Percentiles rank a stretch among this genome's conserved stretches.
Conservation (phyloP, 2,888 invertebrate genomes). For the Volucella inflata region DNA sequence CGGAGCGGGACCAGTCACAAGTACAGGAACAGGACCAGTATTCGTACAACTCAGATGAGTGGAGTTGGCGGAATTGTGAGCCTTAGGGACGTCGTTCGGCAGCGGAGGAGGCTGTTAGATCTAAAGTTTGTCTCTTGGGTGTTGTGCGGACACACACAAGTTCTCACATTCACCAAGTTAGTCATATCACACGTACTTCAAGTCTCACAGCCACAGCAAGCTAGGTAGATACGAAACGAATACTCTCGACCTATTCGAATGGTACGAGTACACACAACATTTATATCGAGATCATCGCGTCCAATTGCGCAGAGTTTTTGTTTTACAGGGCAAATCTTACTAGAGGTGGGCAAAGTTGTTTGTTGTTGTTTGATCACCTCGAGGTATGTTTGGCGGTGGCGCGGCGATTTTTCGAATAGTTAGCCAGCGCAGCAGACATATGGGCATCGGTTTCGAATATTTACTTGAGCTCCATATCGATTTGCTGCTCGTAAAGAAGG, state of each 20-base stretch:
- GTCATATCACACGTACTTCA: conserved; percentile 74
- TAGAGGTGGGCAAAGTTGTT: conserved; percentile 66
- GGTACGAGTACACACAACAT: conserved; percentile 24
- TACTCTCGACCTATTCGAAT: conserved; percentile 11
- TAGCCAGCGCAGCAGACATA: conserved; percentile 69
- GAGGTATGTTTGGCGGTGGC: conserved; percentile 39
- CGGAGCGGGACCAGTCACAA: conserved; percentile 30
- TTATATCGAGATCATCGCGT: conserved; percentile 68
- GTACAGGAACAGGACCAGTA: conserved; percentile 9
- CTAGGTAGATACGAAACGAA: conserved; percentile 15
- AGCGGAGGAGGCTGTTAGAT: conserved; percentile 48
- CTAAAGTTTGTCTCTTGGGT: conserved; percentile 69
- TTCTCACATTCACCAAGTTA: conserved; percentile 65
- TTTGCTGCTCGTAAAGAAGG: conserved; percentile 53
- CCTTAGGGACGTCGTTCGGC: conserved; percentile 27
- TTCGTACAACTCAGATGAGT: conserved; percentile 38
- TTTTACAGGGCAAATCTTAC: conserved; percentile 19
- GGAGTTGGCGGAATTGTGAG: conserved; percentile 29
- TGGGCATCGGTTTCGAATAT: conserved; percentile 70
- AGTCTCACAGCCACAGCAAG: conserved; percentile 60
- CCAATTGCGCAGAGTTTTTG: conserved; percentile 61
- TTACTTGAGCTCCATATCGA: conserved; percentile 62
- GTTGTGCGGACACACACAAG: conserved; percentile 69
- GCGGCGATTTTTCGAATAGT: conserved; percentile 2
- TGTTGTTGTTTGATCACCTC: conserved; percentile 68